Evolutionary conservation across 2,113 vertebrate genomes (phyloP).

Genomic region (Saimiri boliviensis): DNA sequence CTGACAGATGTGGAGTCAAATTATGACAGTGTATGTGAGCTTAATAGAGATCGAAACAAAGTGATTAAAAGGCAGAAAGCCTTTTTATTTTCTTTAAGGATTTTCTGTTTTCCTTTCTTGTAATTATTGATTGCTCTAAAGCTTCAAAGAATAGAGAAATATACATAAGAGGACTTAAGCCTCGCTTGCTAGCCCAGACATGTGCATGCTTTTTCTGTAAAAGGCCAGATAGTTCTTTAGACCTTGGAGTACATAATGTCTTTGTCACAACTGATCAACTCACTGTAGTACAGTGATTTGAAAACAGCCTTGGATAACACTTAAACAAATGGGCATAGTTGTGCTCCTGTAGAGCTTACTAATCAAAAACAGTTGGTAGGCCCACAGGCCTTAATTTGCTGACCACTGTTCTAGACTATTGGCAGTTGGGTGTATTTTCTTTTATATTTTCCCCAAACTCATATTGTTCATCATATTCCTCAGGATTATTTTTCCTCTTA

Average conservation of each 20-base stretch:
- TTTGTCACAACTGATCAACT: background rate
- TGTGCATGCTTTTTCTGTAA: background rate
- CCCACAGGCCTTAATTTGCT: background rate
- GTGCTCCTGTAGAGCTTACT: background rate
- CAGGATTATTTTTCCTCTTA: background rate
- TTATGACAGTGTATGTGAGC: background rate
- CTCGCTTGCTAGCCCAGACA: background rate
- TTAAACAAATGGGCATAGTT: background rate
- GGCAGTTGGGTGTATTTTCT: background rate
- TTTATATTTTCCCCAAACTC: background rate
- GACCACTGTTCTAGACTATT: background rate
- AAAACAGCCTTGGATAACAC: background rate
- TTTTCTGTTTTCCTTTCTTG: conserved; percentile 17
- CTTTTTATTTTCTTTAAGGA: background rate
- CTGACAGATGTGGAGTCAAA: background rate
- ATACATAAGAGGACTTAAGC: background rate
- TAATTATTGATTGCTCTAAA: background rate
- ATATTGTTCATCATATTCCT: background rate
- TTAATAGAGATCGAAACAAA: background rate
- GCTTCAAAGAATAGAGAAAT: background rate
- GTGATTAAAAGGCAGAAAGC: background rate
- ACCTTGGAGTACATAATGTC: background rate
- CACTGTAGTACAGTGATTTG: background rate
- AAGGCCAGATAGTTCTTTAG: background rate
- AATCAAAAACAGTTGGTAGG: background rate